Conservation (phyloP, 2,113 vertebrate species). For the Origma solitaria region DNA sequence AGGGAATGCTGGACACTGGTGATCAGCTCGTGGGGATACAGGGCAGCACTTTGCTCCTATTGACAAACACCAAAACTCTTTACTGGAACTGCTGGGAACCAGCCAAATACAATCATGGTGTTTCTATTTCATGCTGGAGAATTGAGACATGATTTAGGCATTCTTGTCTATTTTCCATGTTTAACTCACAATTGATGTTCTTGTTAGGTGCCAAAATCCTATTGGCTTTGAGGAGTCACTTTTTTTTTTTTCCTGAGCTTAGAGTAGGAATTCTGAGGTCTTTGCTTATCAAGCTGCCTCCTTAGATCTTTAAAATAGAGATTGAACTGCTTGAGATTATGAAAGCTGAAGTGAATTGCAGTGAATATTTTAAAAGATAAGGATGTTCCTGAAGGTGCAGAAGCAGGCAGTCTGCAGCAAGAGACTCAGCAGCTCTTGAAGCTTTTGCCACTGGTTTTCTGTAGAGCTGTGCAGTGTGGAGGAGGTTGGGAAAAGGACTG, state of each 20-base stretch:
- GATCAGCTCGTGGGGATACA: neutral
- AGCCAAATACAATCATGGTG: neutral
- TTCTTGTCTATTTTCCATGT: neutral
- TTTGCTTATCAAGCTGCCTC: neutral
- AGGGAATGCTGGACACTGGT: neutral
- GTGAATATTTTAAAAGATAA: neutral
- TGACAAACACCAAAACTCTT: neutral
- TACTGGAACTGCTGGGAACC: neutral
- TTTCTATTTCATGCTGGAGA: neutral
- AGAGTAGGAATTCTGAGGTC: neutral
- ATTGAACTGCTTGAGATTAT: neutral
- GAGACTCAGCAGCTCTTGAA: neutral
- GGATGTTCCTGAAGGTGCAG: neutral
- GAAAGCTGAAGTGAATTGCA: neutral
- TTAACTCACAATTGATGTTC: neutral
- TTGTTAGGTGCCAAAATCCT: neutral
- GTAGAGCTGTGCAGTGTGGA: conserved; percentile 7
- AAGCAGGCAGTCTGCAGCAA: conserved; percentile 4
- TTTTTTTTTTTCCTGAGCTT: neutral
- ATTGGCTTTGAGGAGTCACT: neutral
- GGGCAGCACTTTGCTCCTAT: neutral
- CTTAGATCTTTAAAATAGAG: neutral
- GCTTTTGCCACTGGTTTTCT: conserved; percentile 9
- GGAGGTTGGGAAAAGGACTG: conserved; percentile 34
- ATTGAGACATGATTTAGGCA: neutral